These are phyloP conservation scores for zebrafish (Danio rerio) DNA, from an alignment of 2,113 vertebrate species.

Conservation along the genomic window DNA sequence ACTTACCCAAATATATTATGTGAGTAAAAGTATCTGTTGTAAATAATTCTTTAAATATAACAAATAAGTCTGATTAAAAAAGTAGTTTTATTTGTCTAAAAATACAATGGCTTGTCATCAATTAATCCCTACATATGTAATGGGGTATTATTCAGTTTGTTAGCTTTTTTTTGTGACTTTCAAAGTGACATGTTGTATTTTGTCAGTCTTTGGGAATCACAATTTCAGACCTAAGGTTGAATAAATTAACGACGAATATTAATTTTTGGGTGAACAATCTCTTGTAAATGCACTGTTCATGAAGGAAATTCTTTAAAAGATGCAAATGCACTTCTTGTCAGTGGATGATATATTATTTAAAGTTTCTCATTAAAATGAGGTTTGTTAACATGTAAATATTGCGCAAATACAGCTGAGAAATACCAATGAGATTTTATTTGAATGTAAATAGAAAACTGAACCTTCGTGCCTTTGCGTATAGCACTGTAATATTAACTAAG, in stretches of 20 bases:
- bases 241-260: not conserved
- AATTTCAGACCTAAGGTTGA: no score
- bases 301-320: slow-evolving; percentile 25
- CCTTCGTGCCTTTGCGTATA: slow-evolving; percentile 42
- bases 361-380: slow-evolving; percentile 14
- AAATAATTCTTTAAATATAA: no score
- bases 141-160: no score
- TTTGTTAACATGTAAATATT: slow-evolving; percentile 13
- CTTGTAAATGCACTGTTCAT: slow-evolving; percentile 48
- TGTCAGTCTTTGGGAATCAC: no score
- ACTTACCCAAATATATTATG: no score
- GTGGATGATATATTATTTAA: slow-evolving; percentile 38
- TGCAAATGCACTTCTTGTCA: slow-evolving; percentile 37
- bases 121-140: no score
- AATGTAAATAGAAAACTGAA: slow-evolving; percentile 22
- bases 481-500: not conserved
- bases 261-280: slow-evolving; percentile 1
- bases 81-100: no score
- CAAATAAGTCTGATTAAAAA: no score
- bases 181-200: no score
- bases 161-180: no score
- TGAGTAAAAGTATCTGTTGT: no score
- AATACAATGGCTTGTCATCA: no score
- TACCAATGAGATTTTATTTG: not conserved
- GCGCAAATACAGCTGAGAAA: slow-evolving; percentile 33